Evolutionary conservation across 2,797 vertebrate species (phyloP), one percentile per base, ranked within the genome.

Genomic region (Takifugu ocellatus): DNA sequence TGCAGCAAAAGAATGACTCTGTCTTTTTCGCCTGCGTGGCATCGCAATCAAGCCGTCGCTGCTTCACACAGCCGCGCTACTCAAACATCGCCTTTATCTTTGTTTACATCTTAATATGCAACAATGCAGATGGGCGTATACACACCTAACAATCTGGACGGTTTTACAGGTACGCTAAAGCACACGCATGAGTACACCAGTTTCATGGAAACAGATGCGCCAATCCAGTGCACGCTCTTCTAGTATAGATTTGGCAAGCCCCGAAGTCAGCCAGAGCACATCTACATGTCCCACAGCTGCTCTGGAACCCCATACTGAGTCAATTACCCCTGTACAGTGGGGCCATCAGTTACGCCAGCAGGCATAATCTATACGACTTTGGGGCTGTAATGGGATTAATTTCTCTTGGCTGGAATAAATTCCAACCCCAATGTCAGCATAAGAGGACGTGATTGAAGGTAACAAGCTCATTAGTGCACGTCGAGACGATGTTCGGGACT

Each of bases 401-500:
- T 79, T 63, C 56, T 78, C 78, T 86, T 63, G 68, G 69, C 78
- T 65, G 54, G 63, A 63, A 79, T 66, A 71, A 74, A 81, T 86
- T 79, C 79, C 61, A 78, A 69, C 74, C 61, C 56, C 49, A 78
- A 81, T 75, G 72, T 85, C 83, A 79, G 55, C 29, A 61, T 14
- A 54, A 51, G 49, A 21, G 51, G 26, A 65, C 12, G 59, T 75
- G 56, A 83, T 86, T 88, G 68, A 71, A 78, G 74, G 67, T 87
- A 87, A 91, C 83, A 81, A 87, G 85, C 89, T 90, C 85, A 84
- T 89, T 88, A 90, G 82, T 64, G 69, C 51, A 69, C 75, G 66
- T 81, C 68, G 66, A 59, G 65, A 70, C 52, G 26, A 62, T 72
- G 77, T 75, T 75, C 72, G 75, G 68, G 71, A 62, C 61, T 36